A percentile compares a stretch with the other conserved stretches of the same genome.
These are phyloP conservation scores for Pseudomugil gertrudae DNA, from an alignment of 2,797 vertebrate species.

Conservation along the genomic window DNA sequence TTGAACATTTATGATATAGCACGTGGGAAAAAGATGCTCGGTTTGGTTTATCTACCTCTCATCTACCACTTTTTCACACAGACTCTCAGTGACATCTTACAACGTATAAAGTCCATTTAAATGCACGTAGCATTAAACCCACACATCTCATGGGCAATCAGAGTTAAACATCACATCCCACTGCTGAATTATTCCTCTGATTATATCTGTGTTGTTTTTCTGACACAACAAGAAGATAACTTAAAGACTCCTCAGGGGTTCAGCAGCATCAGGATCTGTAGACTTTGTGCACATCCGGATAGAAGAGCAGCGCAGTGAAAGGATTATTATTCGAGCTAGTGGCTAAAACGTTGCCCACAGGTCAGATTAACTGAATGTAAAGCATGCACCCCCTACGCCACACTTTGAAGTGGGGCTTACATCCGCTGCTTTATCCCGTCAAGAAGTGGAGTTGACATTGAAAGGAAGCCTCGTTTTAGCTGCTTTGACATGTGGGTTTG, in stretches of 20 bases:
- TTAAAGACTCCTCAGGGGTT: constrained; percentile 36
- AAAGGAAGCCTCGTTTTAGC: constrained; percentile 36
- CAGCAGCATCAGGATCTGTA: constrained; percentile 43
- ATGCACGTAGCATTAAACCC: constrained; percentile 21
- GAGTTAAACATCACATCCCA: constrained; percentile 22
- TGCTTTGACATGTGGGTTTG: constrained; percentile 28
- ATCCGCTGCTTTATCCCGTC: constrained; percentile 58
- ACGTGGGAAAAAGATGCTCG: not conserved
- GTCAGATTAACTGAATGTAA: constrained; percentile 74
- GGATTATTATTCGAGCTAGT: constrained; percentile 70
- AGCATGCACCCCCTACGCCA: constrained; percentile 49
- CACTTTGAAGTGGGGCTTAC: constrained; percentile 73
- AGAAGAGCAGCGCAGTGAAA: constrained; percentile 43
- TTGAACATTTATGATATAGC: constrained; percentile 20
- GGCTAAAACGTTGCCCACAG: constrained; percentile 67
- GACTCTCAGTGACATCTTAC: constrained; percentile 11
- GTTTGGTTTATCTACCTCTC: constrained; percentile 17
- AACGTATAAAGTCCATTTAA: constrained; percentile 5
- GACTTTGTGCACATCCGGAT: constrained; percentile 30
- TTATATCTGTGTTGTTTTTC: constrained; percentile 50
- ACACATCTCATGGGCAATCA: constrained; percentile 42
- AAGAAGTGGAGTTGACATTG: constrained; percentile 36
- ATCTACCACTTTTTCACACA: constrained; percentile 14
- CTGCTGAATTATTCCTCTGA: constrained; percentile 23
- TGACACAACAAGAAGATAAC: constrained; percentile 36